Base-by-base conservation (phyloP, 1,140 invertebrate species). In the Panulirus ornatus region DNA sequence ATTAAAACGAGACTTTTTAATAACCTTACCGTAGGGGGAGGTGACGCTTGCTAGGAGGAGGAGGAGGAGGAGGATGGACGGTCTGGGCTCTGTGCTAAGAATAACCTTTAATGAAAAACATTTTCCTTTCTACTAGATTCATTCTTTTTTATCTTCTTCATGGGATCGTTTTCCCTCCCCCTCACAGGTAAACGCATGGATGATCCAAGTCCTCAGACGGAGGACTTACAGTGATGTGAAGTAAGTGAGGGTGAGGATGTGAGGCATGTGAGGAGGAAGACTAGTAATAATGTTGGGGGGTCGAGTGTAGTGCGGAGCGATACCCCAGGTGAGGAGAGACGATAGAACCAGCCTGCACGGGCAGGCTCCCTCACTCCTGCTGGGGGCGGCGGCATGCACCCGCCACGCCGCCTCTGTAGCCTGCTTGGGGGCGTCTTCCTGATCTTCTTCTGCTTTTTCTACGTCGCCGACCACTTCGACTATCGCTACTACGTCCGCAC, bases 351-450 rank as follows among this genome's bases (percentile, higher is more conserved):
- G 75, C 40, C 78, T 81, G 51, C 78, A 30, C 19, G 34, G 44
- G 44, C 19, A 58, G 82, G 70, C 82, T 30, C 5, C 44, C 40
- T 27, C 44, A 9, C 44, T 70, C 40, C 82, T 66, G 30, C 84
- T n/a, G 47, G 42, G 19, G 84, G 71, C 40, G 42, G 42, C 84
- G 73, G 84, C 51, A 87, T 87, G 84, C 84, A 78, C 73, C 84
- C 79, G 70, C 84, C 84, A 79, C 84, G 84, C 84, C 84, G 84
- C n/a, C 73, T 78, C 84, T 87, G 84, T 47, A 87, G 84, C 84
- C 84, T 87, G 19, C 40, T 87, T 5, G 84, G 84, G 84, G 47
- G 70, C 51, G 36, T 87, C 30, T 78, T 71, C n/a, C 19, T 87
- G 11, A n/a, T 76, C 47, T 73, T 87, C 22, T 63, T 71, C 36